phyloP scores from a whole-genome alignment of 2,113 vertebrate genomes.

The Thermophis baileyi region DNA sequence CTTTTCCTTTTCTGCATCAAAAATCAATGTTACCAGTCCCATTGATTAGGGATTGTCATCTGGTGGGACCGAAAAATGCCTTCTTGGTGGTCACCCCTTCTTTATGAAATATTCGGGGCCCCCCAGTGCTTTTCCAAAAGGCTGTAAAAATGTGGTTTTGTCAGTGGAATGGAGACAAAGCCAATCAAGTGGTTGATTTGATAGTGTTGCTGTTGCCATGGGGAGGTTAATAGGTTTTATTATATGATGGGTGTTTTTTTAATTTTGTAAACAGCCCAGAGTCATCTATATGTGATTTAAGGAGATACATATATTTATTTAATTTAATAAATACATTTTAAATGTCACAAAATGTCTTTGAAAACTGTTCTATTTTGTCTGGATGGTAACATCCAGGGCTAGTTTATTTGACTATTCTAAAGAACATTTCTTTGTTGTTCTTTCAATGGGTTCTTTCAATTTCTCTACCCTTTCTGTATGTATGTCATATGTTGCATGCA shows the following conservation, averaged over 20 bases:
- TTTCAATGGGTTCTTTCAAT: constrained; percentile 20
- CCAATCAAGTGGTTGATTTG: background rate
- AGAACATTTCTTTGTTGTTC: constrained; percentile 25
- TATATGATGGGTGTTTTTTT: background rate
- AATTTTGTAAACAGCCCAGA: background rate
- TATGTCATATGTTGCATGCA: background rate
- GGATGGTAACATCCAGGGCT: background rate
- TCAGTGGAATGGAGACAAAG: background rate
- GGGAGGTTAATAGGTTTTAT: background rate
- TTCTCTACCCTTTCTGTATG: background rate
- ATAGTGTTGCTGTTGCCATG: background rate
- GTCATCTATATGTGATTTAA: background rate
- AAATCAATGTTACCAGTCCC: background rate
- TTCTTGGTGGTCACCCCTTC: background rate
- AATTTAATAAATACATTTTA: background rate
- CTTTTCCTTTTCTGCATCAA: background rate
- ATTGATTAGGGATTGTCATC: background rate
- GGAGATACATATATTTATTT: background rate
- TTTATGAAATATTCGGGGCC: background rate
- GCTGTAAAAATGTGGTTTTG: background rate
- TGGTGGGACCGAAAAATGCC: background rate
- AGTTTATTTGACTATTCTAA: constrained; percentile 1
- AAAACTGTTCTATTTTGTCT: background rate
- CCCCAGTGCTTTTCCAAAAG: background rate
- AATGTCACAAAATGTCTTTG: background rate